Evolutionary conservation across 2,797 vertebrate genomes (phyloP).

Genomic region (Danionella dracula): DNA sequence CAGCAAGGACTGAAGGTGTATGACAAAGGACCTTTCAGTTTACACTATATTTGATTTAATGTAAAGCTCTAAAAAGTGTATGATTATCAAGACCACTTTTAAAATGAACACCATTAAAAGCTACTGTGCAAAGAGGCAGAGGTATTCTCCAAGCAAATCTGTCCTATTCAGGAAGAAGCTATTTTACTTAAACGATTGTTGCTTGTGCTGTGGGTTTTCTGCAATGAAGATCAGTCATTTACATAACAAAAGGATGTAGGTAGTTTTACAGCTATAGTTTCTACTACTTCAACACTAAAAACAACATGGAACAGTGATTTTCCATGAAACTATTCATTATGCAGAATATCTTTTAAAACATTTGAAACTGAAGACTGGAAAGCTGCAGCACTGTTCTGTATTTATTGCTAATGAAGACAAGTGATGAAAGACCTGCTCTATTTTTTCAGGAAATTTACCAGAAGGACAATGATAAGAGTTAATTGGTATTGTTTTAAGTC

Average conservation of each 20-base stretch:
- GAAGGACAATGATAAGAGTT: constrained; percentile 27
- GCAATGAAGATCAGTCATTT: background rate
- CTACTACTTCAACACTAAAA: too few species aligned
- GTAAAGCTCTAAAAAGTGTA: background rate
- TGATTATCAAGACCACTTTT: background rate
- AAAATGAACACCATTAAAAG: background rate
- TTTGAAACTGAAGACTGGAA: background rate
- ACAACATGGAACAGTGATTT: too few species aligned
- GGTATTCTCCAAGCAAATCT: background rate
- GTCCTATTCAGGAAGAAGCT: background rate
- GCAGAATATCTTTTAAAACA: background rate
- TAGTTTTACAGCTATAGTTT: too few species aligned
- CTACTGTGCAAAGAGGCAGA: background rate
- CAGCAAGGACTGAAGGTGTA: background rate
- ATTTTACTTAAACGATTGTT: background rate
- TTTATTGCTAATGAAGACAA: constrained; percentile 27
- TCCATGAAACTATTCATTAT: too few species aligned
- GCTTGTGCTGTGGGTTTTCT: background rate
- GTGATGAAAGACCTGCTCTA: constrained; percentile 18
- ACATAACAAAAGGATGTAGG: too few species aligned
- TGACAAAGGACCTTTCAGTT: background rate
- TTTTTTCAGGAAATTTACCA: background rate
- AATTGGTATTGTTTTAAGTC: constrained; percentile 29
- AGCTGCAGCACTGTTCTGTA: constrained; percentile 9
- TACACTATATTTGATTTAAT: background rate